A percentile compares a stretch with the other conserved stretches of the same genome.
Evolutionary conservation across 1,140 invertebrate genomes (phyloP).

Genomic region (Anoplolepis gracilipes): DNA sequence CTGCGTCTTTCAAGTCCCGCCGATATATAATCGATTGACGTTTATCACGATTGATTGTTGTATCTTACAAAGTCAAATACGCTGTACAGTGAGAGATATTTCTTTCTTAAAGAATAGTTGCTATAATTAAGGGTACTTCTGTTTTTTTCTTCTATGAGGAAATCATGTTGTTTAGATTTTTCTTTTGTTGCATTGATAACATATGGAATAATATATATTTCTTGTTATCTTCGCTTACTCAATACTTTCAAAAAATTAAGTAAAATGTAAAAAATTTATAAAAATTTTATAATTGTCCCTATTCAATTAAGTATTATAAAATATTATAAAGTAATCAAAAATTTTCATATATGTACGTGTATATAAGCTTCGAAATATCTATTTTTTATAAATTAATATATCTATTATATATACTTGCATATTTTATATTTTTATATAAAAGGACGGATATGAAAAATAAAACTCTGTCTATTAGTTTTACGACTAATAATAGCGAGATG

Average conservation of each 20-base stretch:
- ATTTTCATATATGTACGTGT: no score
- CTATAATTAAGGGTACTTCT: background rate
- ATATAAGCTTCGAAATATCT: no score
- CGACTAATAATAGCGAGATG: background rate
- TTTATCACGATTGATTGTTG: slow-evolving; percentile 2
- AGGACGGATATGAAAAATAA: background rate
- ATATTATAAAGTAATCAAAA: background rate
- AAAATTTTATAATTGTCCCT: background rate
- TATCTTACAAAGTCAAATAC: background rate
- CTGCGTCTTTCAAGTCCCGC: slow-evolving; percentile 12
- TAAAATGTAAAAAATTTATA: background rate
- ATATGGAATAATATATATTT: background rate
- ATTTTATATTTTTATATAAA: no score
- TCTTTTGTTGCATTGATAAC: background rate
- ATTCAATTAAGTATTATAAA: background rate
- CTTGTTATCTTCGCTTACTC: no score
- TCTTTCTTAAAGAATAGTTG: background rate
- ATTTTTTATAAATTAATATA: slow-evolving; percentile 6
- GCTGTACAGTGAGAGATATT: no score
- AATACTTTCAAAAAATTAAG: no score
- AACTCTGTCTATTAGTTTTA: slow-evolving; percentile 11
- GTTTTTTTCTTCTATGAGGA: background rate
- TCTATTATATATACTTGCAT: background rate
- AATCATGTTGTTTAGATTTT: background rate
- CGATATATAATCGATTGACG: slow-evolving; percentile 11